These are phyloP conservation scores for Lytechinus pictus DNA, from an alignment of 35 echinoderm and acorn worm species.

Conservation along the genomic window DNA sequence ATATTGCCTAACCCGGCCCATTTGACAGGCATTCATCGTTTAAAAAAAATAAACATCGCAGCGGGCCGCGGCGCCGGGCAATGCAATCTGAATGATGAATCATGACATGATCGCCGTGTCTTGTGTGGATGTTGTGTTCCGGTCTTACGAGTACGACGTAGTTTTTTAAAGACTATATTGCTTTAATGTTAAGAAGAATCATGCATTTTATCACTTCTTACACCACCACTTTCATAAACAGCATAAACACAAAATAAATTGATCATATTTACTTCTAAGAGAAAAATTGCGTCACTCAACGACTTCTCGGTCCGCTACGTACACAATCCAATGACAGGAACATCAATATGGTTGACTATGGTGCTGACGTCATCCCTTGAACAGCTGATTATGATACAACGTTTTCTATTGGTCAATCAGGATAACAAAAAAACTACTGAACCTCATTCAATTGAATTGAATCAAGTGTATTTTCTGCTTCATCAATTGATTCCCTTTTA, in stretches of 20 bases:
- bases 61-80: no score
- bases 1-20: no score
- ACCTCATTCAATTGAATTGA: background rate
- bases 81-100: background rate
- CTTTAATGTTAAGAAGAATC: no score
- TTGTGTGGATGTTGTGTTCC: background rate
- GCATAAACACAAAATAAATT: slow-evolving; percentile 1
- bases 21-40: no score
- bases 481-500: background rate
- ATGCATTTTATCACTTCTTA: background rate
- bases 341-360: slow-evolving; percentile 46
- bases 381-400: background rate
- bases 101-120: background rate
- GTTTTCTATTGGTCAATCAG: slow-evolving; percentile 35
- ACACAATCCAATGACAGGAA: slow-evolving; percentile 41
- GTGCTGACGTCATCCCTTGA: slow-evolving; percentile 53
- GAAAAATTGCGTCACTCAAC: slow-evolving; percentile 40
- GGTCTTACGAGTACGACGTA: background rate
- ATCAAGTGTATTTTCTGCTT: background rate
- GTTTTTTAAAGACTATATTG: background rate
- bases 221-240: background rate
- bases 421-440: background rate
- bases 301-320: background rate
- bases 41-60: no score
- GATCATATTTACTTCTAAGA: slow-evolving; percentile 4